Evolutionary conservation across 2,888 invertebrate genomes (phyloP).

Genomic region (Ferrisia virgata): DNA sequence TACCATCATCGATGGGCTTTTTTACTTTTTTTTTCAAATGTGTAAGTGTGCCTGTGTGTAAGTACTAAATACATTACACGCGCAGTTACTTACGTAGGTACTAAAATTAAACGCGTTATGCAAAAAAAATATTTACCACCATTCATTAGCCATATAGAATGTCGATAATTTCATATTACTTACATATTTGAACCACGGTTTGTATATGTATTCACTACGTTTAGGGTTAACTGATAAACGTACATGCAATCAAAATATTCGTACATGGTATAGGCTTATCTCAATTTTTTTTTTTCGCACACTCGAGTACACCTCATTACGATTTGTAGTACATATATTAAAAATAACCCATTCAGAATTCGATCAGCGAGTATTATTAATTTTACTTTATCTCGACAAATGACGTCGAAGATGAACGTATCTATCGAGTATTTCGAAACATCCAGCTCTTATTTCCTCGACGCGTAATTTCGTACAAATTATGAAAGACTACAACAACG

Average conservation of each 20-base stretch:
- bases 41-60: no score
- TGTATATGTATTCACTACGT: no score
- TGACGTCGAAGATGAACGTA: not conserved
- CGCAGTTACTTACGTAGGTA: no score
- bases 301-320: not conserved
- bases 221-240: not conserved
- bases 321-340: not conserved
- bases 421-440: no score
- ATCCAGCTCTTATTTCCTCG: not conserved
- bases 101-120: not conserved
- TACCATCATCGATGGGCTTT: not conserved
- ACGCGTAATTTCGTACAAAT: not conserved
- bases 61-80: no score
- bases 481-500: no score
- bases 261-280: not conserved
- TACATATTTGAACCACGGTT: no score
- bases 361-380: not conserved
- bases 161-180: not conserved
- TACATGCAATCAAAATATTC: not conserved
- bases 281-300: not conserved
- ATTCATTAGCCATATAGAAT: no score
- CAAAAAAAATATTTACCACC: not conserved
- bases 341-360: not conserved
- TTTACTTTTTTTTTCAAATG: no score
- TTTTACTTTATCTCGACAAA: not conserved